Evolutionary conservation across 2,888 invertebrate species (phyloP), one percentile per base, ranked within the genome.

Genomic region (Antheraea assamensis): DNA sequence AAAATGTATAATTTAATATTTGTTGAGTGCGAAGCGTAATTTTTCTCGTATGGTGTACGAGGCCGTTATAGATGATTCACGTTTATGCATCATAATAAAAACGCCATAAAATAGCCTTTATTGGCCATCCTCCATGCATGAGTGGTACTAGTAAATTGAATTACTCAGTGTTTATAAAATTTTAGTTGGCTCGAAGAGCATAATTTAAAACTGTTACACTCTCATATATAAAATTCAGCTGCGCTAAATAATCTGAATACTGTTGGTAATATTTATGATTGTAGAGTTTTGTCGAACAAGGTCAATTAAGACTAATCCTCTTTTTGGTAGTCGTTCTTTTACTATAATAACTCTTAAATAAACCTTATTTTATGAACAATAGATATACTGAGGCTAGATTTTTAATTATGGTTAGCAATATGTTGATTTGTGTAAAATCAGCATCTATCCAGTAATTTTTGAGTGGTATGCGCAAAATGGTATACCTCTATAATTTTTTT

Each of bases 61-160:
- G 78, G 76, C 87, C 90, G 88, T 92, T 90, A 91, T 87, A 86
- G 87, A 85, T 92, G 92, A 93, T 94, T 92, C 90, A 93, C 89
- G 91, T 90, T 92, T 90, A 91, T 93, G 92, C 90, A 90, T 92
- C 93, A 93, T 91, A 92, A 93, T 94, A 94, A 94, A 94, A 94
- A 88, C 80, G 86, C 90, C 84, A 93, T 94, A 91, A 94, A 94
- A 92, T 90, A 79, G 87, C 86, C 84, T 92, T 94, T 92, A 94
- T 94, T 93, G 93, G 92, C 93, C 88, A 86, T 88, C 87, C 89
- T 91, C 93, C 93, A 91, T 88, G 90, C 92, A 87, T 83, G 88
- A 92, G 87, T 88, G 90, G 87, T 86, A 88, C 80, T 85, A 89
- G 87, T 87, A 90, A 90, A 94, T 93, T 92, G 90, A 93, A 92